A percentile compares a stretch with the other conserved stretches of the same genome.
These are phyloP conservation scores for Carlito syrichta DNA, from an alignment of 2,113 vertebrate species.

Conservation along the genomic window DNA sequence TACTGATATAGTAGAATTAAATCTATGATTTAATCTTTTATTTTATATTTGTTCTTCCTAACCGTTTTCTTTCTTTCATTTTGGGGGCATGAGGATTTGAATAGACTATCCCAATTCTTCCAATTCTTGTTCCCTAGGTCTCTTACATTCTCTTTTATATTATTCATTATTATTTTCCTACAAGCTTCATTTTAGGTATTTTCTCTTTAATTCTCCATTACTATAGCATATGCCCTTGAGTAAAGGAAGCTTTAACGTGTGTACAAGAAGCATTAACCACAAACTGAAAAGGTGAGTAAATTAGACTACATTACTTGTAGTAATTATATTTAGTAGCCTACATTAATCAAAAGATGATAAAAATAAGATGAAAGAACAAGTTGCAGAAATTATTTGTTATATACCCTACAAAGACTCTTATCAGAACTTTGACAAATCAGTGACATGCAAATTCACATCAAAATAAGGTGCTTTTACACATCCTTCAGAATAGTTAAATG, in stretches of 20 bases:
- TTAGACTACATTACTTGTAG: background rate
- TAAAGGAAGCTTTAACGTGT: background rate
- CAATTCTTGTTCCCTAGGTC: background rate
- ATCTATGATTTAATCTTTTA: background rate
- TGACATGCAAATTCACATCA: background rate
- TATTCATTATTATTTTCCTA: background rate
- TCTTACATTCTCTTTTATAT: background rate
- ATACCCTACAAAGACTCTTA: background rate
- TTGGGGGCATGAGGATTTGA: background rate
- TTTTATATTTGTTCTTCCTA: background rate
- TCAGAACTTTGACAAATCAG: background rate
- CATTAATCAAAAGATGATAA: background rate
- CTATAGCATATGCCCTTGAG: background rate
- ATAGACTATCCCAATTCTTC: background rate
- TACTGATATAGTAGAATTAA: background rate
- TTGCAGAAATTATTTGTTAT: background rate
- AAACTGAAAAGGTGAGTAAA: background rate
- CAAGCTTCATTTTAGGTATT: background rate
- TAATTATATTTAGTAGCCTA: background rate
- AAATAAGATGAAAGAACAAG: background rate
- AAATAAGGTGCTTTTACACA: background rate
- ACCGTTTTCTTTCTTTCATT: background rate
- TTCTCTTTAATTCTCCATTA: background rate
- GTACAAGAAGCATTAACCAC: background rate
- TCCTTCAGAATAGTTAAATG: background rate